These are phyloP conservation scores for Diploptera punctata DNA, from an alignment of 2,888 invertebrate species.

Conservation along the genomic window DNA sequence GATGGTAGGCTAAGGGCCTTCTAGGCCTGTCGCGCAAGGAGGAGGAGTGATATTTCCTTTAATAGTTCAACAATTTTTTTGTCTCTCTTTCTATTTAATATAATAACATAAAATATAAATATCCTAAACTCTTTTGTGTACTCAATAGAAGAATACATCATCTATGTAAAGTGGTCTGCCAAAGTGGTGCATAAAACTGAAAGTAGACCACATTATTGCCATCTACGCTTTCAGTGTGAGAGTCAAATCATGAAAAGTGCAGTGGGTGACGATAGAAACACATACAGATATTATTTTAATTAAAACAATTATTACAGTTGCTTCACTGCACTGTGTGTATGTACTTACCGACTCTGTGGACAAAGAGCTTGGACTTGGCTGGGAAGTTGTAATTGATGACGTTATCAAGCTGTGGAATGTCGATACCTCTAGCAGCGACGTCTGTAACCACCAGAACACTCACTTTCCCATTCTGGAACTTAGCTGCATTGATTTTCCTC, in stretches of 20 bases:
- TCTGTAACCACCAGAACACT: conserved; percentile 94
- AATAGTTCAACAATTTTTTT: too few species aligned
- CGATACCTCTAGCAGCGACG: conserved; percentile 96
- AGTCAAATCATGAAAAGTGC: neutral
- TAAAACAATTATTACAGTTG: neutral
- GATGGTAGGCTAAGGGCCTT: too few species aligned
- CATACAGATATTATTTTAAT: neutral
- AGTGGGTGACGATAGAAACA: neutral
- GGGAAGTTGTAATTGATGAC: conserved; percentile 99
- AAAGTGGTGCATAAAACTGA: too few species aligned
- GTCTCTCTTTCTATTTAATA: too few species aligned
- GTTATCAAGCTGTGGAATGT: conserved; percentile 94
- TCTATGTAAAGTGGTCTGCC: too few species aligned
- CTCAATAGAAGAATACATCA: too few species aligned
- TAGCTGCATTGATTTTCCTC: conserved; percentile 92
- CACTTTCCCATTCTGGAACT: conserved; percentile 82
- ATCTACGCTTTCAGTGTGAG: too few species aligned
- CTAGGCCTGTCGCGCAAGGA: too few species aligned
- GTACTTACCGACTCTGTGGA: conserved; percentile 96
- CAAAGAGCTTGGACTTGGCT: conserved; percentile 94
- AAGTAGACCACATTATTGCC: too few species aligned
- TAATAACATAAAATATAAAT: too few species aligned
- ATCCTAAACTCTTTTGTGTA: too few species aligned
- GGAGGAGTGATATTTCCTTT: too few species aligned
- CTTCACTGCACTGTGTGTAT: neutral